Conservation (phyloP, 2,888 invertebrate species). For the Cordilura impudica region DNA sequence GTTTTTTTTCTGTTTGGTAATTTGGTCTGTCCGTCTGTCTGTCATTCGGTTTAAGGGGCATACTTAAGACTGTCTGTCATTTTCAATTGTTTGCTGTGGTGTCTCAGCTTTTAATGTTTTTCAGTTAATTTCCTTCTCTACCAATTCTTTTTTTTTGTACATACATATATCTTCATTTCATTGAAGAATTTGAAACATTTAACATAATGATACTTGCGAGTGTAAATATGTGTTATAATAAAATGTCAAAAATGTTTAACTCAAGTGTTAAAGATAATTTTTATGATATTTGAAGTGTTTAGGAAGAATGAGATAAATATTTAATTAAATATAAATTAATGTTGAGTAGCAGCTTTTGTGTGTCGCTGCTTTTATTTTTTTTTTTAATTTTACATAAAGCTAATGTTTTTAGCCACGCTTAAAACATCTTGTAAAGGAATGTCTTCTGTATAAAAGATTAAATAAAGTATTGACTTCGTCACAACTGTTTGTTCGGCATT, state of each 20-base stretch:
- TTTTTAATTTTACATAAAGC: too few relatives aligned
- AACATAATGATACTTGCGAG: constrained; percentile 68
- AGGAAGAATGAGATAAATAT: background rate
- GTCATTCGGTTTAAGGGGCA: background rate
- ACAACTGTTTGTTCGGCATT: too few relatives aligned
- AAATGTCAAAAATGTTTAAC: constrained; percentile 48
- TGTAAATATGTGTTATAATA: constrained; percentile 45
- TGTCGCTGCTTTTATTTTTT: too few relatives aligned
- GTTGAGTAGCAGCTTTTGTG: too few relatives aligned
- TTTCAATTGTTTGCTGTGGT: constrained; percentile 42
- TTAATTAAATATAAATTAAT: too few relatives aligned
- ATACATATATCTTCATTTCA: too few relatives aligned
- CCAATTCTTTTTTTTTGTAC: background rate
- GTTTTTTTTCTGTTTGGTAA: background rate
- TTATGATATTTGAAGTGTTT: constrained; percentile 33
- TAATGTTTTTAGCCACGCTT: too few relatives aligned
- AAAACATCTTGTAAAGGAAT: too few relatives aligned
- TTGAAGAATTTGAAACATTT: constrained; percentile 70
- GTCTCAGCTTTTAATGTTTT: constrained; percentile 5
- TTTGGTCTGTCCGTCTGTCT: background rate
- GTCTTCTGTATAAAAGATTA: too few relatives aligned
- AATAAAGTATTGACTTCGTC: too few relatives aligned
- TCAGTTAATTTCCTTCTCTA: background rate
- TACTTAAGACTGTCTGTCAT: constrained; percentile 42
- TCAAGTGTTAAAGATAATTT: constrained; percentile 54